Evolutionary conservation across 2,797 vertebrate genomes (phyloP).

Genomic region (Malacoraja senta): DNA sequence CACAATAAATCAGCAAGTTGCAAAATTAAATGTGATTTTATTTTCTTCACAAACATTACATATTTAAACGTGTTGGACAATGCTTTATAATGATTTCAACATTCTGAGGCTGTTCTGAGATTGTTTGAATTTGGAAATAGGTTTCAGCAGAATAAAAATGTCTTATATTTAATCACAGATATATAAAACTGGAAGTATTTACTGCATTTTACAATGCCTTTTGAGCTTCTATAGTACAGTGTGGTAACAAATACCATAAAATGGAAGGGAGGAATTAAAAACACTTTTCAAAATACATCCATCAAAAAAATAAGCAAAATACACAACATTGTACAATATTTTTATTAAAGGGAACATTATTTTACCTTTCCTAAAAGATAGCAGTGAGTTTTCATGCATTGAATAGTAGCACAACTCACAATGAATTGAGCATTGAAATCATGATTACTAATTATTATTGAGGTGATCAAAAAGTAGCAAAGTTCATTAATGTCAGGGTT

Average conservation of each 20-base stretch:
- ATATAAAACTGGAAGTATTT: not conserved
- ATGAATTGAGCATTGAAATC: not conserved
- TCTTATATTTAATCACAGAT: not conserved
- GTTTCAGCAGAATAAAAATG: not conserved
- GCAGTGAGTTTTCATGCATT: not conserved
- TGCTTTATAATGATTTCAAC: not conserved
- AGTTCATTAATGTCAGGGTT: not conserved
- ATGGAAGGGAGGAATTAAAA: not conserved
- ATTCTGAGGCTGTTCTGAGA: not conserved
- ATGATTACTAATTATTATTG: not conserved
- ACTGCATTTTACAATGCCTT: not conserved
- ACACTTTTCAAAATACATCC: not conserved
- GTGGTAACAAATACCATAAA: not conserved
- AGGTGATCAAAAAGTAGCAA: not conserved
- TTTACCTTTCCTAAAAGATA: not conserved
- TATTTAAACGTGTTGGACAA: not conserved
- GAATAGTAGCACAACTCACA: not conserved
- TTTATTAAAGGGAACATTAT: not conserved
- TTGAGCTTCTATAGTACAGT: not conserved
- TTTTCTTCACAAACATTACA: constrained; percentile 5
- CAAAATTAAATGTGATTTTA: constrained; percentile 24
- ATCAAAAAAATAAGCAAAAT: not conserved
- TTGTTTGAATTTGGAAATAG: not conserved
- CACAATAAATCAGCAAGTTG: not conserved
- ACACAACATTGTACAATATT: not conserved